phyloP scores from a whole-genome alignment of 2,113 vertebrate species.

The Lates calcarifer region DNA sequence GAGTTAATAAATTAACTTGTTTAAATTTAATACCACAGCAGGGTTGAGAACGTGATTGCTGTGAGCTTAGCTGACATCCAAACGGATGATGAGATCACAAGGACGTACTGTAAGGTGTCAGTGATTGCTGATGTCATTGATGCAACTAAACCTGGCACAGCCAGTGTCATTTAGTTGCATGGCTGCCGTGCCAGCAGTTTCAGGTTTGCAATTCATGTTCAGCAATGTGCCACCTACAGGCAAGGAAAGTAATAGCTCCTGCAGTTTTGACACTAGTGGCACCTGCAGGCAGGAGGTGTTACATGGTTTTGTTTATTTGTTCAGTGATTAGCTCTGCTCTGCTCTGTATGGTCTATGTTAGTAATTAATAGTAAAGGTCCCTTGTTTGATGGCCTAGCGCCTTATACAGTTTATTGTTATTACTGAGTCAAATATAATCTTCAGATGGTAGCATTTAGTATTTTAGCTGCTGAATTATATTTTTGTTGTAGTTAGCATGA shows the following conservation, averaged over 20 bases:
- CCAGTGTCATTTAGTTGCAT: background rate
- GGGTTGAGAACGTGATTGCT: background rate
- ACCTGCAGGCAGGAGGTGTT: background rate
- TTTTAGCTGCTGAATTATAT: too few species aligned
- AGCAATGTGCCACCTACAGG: background rate
- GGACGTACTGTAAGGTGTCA: background rate
- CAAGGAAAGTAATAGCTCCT: background rate
- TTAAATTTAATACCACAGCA: background rate
- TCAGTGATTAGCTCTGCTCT: background rate
- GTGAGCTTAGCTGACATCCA: conserved; percentile 2
- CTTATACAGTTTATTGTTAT: background rate
- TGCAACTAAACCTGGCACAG: background rate
- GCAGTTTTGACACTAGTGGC: background rate
- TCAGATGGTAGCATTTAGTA: background rate
- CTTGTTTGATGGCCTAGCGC: background rate
- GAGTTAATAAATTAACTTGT: background rate
- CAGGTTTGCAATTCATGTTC: background rate
- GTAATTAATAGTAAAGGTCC: background rate
- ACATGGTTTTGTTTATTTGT: background rate
- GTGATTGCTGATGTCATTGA: conserved; percentile 9
- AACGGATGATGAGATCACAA: conserved; percentile 16
- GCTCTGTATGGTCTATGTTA: background rate
- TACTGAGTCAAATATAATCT: too few species aligned
- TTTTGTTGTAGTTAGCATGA: too few species aligned
- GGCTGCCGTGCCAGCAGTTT: background rate